phyloP scores from a whole-genome alignment of 1,140 invertebrate species.

The Orchestia grillus region DNA sequence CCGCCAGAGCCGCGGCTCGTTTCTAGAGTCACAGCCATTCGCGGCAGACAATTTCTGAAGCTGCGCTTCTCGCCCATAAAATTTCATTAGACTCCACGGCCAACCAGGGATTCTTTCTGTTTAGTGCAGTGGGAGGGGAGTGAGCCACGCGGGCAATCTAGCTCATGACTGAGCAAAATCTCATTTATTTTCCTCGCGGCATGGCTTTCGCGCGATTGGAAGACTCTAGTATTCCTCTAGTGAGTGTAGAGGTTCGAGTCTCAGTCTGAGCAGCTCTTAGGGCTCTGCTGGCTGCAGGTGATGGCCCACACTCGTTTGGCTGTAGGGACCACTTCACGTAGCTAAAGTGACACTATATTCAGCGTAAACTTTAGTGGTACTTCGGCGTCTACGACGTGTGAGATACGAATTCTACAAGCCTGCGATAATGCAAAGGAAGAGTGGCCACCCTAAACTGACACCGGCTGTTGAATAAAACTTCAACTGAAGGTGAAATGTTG shows the following conservation, averaged over 20 bases:
- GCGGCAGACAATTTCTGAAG: not conserved
- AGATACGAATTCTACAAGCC: not conserved
- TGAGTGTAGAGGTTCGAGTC: too few species aligned
- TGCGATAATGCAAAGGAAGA: not conserved
- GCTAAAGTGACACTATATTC: too few species aligned
- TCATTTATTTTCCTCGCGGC: not conserved
- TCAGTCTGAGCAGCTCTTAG: not conserved
- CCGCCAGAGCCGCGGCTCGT: not conserved
- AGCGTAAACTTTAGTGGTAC: too few species aligned
- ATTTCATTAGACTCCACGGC: not conserved
- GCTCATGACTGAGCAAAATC: not conserved
- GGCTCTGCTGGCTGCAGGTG: not conserved
- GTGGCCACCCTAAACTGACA: too few species aligned
- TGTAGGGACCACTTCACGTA: too few species aligned
- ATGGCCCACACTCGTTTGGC: not conserved
- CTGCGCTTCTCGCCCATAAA: not conserved
- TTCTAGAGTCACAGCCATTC: not conserved
- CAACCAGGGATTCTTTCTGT: not conserved
- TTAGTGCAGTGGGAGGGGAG: not conserved
- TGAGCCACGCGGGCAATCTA: not conserved
- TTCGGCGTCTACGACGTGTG: too few species aligned
- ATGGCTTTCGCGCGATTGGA: not conserved
- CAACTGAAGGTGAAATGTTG: not conserved
- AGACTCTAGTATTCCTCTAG: not conserved
- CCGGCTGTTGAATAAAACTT: not conserved